Evolutionary conservation across 2,113 vertebrate genomes (phyloP).

Genomic region (Tachysurus fulvidraco): DNA sequence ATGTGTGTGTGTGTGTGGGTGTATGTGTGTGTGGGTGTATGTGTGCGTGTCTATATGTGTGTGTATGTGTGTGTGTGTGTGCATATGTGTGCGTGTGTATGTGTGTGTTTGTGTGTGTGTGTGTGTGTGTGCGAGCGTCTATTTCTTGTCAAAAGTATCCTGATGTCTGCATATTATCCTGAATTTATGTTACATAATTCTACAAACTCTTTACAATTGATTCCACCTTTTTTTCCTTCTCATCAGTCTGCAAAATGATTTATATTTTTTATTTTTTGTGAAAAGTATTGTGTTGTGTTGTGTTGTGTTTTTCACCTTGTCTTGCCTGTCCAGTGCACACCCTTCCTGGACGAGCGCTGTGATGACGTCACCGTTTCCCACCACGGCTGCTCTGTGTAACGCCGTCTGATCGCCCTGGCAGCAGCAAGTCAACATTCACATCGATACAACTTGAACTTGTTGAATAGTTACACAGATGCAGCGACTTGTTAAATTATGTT

Average conservation of each 20-base stretch:
- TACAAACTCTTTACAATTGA: background rate
- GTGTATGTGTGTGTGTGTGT: background rate
- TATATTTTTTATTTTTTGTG: no score
- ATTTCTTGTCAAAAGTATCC: no score
- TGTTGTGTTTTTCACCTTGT: constrained; percentile 90
- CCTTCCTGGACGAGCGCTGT: constrained; percentile 88
- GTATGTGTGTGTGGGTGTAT: no score
- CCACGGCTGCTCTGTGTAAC: constrained; percentile 87
- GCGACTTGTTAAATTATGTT: background rate
- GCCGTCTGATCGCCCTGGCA: constrained; percentile 91
- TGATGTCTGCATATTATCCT: background rate
- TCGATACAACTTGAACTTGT: background rate
- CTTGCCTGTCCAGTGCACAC: constrained; percentile 90
- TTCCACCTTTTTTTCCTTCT: background rate
- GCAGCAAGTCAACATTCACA: constrained; percentile 12
- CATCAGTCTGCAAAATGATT: background rate
- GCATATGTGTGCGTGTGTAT: background rate
- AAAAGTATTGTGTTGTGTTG: background rate
- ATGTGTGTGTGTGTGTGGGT: background rate
- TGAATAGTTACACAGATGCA: background rate
- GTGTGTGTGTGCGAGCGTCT: background rate
- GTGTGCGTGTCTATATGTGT: background rate
- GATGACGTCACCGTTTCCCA: constrained; percentile 87
- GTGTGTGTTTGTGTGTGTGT: background rate
- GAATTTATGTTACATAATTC: background rate